Conservation (phyloP, 2,797 vertebrate species). For the Dermochelys coriacea region DNA sequence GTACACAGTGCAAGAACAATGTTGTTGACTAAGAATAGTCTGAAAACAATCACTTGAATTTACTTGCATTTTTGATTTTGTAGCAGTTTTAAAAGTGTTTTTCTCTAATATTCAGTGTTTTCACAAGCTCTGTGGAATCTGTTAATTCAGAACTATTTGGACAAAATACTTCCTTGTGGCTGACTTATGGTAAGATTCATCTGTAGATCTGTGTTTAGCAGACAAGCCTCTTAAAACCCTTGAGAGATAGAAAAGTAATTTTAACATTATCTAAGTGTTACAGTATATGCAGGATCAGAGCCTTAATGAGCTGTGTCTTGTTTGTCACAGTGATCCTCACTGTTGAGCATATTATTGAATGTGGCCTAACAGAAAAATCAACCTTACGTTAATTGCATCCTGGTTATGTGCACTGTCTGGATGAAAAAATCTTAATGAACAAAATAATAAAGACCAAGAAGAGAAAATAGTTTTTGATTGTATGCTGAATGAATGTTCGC, state of each 20-base stretch:
- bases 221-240: background rate
- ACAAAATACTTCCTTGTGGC: background rate
- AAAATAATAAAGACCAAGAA: accelerated
- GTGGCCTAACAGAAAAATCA: background rate
- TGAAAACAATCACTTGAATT: background rate
- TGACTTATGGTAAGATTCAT: background rate
- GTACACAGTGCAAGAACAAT: background rate
- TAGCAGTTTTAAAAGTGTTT: background rate
- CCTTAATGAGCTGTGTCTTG: background rate
- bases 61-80: background rate
- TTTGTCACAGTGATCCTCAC: background rate
- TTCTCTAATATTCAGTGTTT: background rate
- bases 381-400: background rate
- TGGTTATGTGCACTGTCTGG: accelerated
- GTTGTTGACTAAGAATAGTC: background rate
- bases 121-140: background rate
- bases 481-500: background rate
- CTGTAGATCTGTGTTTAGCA: background rate
- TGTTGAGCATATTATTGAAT: too few species aligned
- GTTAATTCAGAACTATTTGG: background rate
- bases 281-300: background rate
- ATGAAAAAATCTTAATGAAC: background rate
- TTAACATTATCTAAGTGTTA: background rate
- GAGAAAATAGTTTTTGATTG: background rate
- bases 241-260: background rate